Evolutionary conservation across 2,888 invertebrate species (phyloP), one percentile per base, ranked within the genome.

Genomic region (Ophion obscuratus): DNA sequence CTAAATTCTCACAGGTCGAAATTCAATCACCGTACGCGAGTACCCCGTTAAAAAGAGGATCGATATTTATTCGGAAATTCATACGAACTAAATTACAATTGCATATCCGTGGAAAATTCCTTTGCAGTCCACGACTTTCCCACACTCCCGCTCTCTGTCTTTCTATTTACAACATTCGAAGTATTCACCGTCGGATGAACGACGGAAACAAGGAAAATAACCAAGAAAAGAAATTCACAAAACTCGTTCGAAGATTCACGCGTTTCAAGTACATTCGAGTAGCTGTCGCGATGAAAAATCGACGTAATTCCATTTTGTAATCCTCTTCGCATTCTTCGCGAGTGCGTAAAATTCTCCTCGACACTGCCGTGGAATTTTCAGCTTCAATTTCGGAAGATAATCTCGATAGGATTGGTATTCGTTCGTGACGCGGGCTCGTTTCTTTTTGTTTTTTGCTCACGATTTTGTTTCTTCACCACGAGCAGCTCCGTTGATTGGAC

Each of bases 401-500:
- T 47, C 47, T 47, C 47, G 47, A 47, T 47, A 11, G 47, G 47
- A 44, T 75, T 75, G 11, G 61, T 62, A 24, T 64, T 61, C n/a
- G 17, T 2, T 47, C 5, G 27, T 17, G 20, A 6, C 62, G 64
- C 14, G 17, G 75, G 14, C 27, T 83, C 57, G 31, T 64, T 67
- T 36, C 74, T 75, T 27, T 64, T 17, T n/a, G n/a, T n/a, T 11
- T 20, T 47, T 80, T 73, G 6, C 84, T 6, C 84, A 67, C 86
- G 81, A 2, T 78, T 89, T n/a, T 81, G 86, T 87, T 94, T 95
- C 2, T n/a, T 0, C 96, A 95, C 96, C 96, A 96, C 0, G 95
- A 95, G 86, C 95, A 95, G 64, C 93, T 93, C 44, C 92, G 88
- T 53, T 90, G 89, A 62, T 90, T 86, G 2, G 94, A 88, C 11